phyloP scores from a whole-genome alignment of 2,797 vertebrate species.

The Pampus argenteus region DNA sequence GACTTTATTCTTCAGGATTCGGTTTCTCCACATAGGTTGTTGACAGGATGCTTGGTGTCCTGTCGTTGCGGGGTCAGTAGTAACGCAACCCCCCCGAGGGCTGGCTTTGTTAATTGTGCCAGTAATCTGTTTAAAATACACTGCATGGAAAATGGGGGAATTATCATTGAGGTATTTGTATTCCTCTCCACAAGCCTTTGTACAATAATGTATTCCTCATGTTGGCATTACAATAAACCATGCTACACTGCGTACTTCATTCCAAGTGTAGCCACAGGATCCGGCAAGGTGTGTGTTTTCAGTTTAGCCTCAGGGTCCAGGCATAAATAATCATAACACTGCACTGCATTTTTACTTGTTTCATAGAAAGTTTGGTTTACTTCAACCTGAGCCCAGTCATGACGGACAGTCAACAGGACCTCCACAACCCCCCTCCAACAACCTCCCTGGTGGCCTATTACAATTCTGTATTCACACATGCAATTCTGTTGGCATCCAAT shows the following conservation, averaged over 20 bases:
- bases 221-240: conserved; percentile 58
- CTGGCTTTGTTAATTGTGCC: conserved; percentile 70
- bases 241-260: conserved; percentile 28
- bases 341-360: conserved; percentile 38
- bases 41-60: conserved; percentile 63
- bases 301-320: conserved; percentile 33
- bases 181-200: conserved; percentile 60
- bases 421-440: conserved; percentile 17
- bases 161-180: conserved; percentile 65
- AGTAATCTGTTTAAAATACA: conserved; percentile 68
- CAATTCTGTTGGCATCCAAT: conserved; percentile 60
- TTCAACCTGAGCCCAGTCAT: conserved; percentile 40
- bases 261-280: conserved; percentile 54
- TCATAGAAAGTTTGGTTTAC: conserved; percentile 46
- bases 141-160: conserved; percentile 43
- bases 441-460: conserved; percentile 54
- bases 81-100: conserved; percentile 28
- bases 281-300: conserved; percentile 62
- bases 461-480: conserved; percentile 54
- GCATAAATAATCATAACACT: conserved; percentile 56
- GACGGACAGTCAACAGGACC: conserved; percentile 58
- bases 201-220: conserved; percentile 72
- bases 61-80: conserved; percentile 55
- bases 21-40: conserved; percentile 57
- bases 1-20: conserved; percentile 50